phyloP scores from a whole-genome alignment of 1,140 invertebrate genomes.

The Steinernema feltiae region DNA sequence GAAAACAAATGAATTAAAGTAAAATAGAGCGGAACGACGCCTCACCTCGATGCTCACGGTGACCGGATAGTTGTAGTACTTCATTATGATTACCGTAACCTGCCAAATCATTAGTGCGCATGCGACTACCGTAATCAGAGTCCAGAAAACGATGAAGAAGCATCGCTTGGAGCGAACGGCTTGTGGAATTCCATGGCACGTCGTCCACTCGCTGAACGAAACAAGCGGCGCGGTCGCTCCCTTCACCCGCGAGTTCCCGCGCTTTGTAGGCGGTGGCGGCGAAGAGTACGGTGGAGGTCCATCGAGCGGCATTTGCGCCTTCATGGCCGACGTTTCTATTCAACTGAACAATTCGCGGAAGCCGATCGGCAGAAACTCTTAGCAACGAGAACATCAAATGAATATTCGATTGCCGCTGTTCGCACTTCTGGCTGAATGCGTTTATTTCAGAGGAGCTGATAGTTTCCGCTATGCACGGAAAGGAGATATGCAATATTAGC shows the following conservation, averaged over 20 bases:
- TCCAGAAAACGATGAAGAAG: slow-evolving; percentile 37
- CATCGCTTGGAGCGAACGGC: slow-evolving; percentile 34
- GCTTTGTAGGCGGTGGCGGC: background rate
- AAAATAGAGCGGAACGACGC: background rate
- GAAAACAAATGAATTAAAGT: background rate
- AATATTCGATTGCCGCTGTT: background rate
- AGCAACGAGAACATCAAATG: background rate
- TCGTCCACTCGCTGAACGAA: background rate
- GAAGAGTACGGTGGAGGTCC: background rate
- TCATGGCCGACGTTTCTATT: background rate
- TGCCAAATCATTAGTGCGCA: slow-evolving; percentile 37
- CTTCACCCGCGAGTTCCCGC: background rate
- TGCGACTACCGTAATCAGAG: slow-evolving; percentile 39
- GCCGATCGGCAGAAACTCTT: background rate
- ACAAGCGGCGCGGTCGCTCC: background rate
- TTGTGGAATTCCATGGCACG: slow-evolving; percentile 30
- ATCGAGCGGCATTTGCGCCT: background rate
- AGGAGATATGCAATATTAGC: background rate
- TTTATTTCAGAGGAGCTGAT: background rate
- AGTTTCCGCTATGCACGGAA: background rate
- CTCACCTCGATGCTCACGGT: slow-evolving; percentile 35
- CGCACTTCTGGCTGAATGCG: background rate
- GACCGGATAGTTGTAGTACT: slow-evolving; percentile 40
- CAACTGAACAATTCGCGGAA: background rate
- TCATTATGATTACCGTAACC: slow-evolving; percentile 33